Evolutionary conservation across 1,140 invertebrate species (phyloP), one percentile per base, ranked within the genome.

Genomic region (Formica selysi): DNA sequence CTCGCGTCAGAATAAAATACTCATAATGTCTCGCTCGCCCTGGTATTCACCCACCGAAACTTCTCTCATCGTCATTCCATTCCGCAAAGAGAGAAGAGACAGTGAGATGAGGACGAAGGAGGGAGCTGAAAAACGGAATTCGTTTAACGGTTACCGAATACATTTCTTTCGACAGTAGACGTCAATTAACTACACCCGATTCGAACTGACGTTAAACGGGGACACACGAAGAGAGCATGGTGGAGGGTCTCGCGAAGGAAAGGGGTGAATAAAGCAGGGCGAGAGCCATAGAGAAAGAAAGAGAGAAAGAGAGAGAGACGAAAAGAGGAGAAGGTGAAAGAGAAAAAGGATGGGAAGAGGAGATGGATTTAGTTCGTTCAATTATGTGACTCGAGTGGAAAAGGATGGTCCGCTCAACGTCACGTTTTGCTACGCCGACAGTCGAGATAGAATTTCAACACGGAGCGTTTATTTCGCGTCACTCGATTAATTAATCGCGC

Each of bases 91-190:
- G 61, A 54, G 36, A 54, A 38, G 36, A 79, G 61, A 57, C 41
- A 36, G 61, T 13, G 22, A 41, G 19, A 11, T 11, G 51, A 19
- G 64, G 29, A 38, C 7, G 64, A 44, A 19, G 29, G 51, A 76
- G 65, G 68, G n/a, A 16, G 51, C 44, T 59, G 36, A 80, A 61
- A 87, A 81, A 65, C 88, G 80, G 89, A 90, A 90, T 90, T 90
- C 89, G 88, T 90, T 90, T 90, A 90, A 76, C 70, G 86, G 86
- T 62, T 90, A 87, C 87, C 89, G 86, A 90, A 90, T 90, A 90
- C 88, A 90, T 90, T 90, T 90, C 89, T 90, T 90, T 90, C 86
- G 81, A 86, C 89, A 89, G 86, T 86, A 87, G 76, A 90, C 81
- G 89, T 90, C 89, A 90, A 90, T 90, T 90, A 90, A 90, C 89